A percentile compares a stretch with the other conserved stretches of the same genome.
These are phyloP conservation scores for Anodontia alba DNA, from an alignment of 2,888 invertebrate genomes.

Conservation along the genomic window DNA sequence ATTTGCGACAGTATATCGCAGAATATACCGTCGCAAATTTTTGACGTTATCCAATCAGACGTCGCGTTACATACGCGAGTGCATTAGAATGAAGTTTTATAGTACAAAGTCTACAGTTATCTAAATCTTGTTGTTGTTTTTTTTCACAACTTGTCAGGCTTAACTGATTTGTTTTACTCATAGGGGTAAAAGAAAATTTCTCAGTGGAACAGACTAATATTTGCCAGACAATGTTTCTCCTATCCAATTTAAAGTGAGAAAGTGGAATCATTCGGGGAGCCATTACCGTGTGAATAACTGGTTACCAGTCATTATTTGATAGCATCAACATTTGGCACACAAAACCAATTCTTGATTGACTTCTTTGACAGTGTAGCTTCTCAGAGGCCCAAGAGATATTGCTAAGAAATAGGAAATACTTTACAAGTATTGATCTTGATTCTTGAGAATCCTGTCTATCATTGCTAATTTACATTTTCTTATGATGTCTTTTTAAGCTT, in stretches of 20 bases:
- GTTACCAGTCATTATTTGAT: conserved; percentile 18
- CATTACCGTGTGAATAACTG: conserved; percentile 13
- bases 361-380: conserved; percentile 13
- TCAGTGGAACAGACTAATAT: neutral
- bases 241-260: conserved; percentile 15
- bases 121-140: neutral
- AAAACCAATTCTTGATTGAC: conserved; percentile 17
- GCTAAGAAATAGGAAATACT: conserved; percentile 16
- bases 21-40: too few species aligned
- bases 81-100: too few species aligned
- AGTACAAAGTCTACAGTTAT: neutral
- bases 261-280: conserved; percentile 17
- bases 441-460: conserved; percentile 6
- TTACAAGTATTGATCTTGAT: neutral
- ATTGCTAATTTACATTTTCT: conserved; percentile 10
- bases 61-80: too few species aligned
- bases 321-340: conserved; percentile 8
- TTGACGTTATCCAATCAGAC: too few species aligned
- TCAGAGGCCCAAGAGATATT: conserved; percentile 7
- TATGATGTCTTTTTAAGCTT: conserved; percentile 16
- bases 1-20: too few species aligned
- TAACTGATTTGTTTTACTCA: conserved; percentile 6
- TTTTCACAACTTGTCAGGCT: neutral
- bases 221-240: conserved; percentile 17
- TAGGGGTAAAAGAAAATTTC: neutral